Evolutionary conservation across 2,113 vertebrate genomes (phyloP).

Genomic region (Phalacrocorax brasilianus): DNA sequence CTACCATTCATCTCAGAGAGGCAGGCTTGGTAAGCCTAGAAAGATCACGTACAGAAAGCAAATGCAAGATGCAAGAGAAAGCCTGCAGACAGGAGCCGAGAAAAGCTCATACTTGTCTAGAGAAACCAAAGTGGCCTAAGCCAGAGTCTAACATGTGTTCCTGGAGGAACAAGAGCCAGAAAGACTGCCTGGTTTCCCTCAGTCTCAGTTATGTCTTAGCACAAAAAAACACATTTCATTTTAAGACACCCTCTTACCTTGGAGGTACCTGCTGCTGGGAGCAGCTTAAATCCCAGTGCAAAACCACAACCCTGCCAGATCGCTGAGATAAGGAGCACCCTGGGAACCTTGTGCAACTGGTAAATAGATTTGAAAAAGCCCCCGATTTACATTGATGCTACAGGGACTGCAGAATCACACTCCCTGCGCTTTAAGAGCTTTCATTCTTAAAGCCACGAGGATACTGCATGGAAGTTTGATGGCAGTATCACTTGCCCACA

Average conservation of each 20-base stretch:
- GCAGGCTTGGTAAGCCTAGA: neutral
- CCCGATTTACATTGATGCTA: neutral
- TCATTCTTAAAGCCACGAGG: neutral
- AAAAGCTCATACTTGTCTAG: neutral
- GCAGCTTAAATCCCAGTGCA: neutral
- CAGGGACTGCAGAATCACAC: neutral
- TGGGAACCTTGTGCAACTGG: neutral
- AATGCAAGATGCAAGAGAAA: slow-evolving; percentile 15
- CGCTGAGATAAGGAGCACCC: neutral
- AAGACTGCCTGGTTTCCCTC: slow-evolving; percentile 62
- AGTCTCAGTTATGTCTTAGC: slow-evolving; percentile 52
- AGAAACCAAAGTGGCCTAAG: slow-evolving; percentile 12
- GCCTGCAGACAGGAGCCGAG: neutral
- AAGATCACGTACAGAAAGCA: slow-evolving; percentile 15
- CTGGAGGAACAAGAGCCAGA: slow-evolving; percentile 42
- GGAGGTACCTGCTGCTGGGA: slow-evolving; percentile 54
- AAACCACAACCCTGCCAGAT: neutral
- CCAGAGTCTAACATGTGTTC: slow-evolving; percentile 46
- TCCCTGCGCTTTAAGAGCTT: neutral
- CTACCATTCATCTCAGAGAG: neutral
- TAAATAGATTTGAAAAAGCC: slow-evolving; percentile 12
- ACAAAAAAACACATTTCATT: slow-evolving; percentile 26
- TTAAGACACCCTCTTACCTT: slow-evolving; percentile 53
- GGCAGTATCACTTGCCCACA: neutral
- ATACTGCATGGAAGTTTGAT: neutral